Evolutionary conservation across 2,797 vertebrate genomes (phyloP).

Genomic region (Neosilurus hyrtlii): DNA sequence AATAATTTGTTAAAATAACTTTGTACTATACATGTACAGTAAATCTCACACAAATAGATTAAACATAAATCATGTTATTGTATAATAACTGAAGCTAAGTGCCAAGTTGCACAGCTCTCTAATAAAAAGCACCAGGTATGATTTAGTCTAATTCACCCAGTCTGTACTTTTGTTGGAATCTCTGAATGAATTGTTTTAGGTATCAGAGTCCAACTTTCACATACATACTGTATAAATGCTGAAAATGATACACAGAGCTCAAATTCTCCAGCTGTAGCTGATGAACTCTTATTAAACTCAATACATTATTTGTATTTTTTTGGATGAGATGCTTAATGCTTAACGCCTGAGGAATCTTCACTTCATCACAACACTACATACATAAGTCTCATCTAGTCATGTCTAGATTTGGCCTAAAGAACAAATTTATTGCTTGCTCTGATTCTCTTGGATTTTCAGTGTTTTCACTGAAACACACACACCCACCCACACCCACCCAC

Average conservation of each 20-base stretch:
- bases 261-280: slow-evolving; percentile 58
- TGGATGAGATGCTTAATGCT: slow-evolving; percentile 60
- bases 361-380: slow-evolving; percentile 59
- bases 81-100: neutral
- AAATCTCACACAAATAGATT: neutral
- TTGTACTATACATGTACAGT: too few relatives aligned
- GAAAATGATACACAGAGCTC: slow-evolving; percentile 37
- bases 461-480: neutral
- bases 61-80: neutral
- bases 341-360: slow-evolving; percentile 47
- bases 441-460: neutral
- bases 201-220: neutral
- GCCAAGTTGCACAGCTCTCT: neutral
- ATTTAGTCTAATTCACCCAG: neutral
- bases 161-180: neutral
- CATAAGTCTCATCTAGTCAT: slow-evolving; percentile 32
- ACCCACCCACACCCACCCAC: slow-evolving; percentile 10
- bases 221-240: neutral
- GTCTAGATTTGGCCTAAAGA: neutral
- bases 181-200: neutral
- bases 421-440: slow-evolving; percentile 4
- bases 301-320: slow-evolving; percentile 59
- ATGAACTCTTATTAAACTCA: slow-evolving; percentile 54
- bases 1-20: too few relatives aligned
- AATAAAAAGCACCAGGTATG: neutral